Base-by-base conservation (phyloP, 2,797 vertebrate genomes). In the Sebastes nivosus region DNA sequence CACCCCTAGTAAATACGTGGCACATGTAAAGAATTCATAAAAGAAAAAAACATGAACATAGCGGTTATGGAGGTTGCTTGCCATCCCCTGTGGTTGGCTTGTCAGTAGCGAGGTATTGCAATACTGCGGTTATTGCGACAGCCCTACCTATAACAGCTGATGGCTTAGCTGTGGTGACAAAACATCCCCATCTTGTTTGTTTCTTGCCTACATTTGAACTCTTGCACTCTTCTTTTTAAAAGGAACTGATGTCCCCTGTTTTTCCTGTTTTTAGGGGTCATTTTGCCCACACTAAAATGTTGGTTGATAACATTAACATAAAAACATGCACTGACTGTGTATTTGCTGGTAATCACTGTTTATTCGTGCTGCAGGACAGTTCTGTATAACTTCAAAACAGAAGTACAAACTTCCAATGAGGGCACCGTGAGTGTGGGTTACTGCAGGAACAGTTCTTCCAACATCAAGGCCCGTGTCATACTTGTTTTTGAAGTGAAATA, bases 401-500 rank as follows among this genome's bases (percentile, higher is more conserved):
- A 83, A 87, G 69, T 70, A 73, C 30, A 85, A 87, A 88, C 80
- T 88, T 77, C 42, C 67, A 87, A 5, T 66, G 77, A 79, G 77
- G 81, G 30, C 75, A 75, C 77, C 85, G 69, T 83, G 80, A 63
- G 70, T 66, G 64, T 69, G 72, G 67, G 79, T 89, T 88, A 82
- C 75, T 54, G 81, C 79, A 57, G 74, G 72, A 92, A 85, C 85
- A 77, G 59, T 79, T 91, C 87, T 83, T 75, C 67, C 46, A 86
- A 85, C 92, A 94, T 94, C 91, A 93, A 93, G 89, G 92, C 81
- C 46, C 64, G 42, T 88, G 90, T 91, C 91, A 88, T 77, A 79
- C 85, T 89, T 85, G 90, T 88, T 93, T 93, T 87, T 93, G 88
- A 94, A 92, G 90, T 75, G 84, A 92, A 95, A 91, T 93, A 94